Conservation (phyloP, 2,113 vertebrate species). For the Alosa alosa region DNA sequence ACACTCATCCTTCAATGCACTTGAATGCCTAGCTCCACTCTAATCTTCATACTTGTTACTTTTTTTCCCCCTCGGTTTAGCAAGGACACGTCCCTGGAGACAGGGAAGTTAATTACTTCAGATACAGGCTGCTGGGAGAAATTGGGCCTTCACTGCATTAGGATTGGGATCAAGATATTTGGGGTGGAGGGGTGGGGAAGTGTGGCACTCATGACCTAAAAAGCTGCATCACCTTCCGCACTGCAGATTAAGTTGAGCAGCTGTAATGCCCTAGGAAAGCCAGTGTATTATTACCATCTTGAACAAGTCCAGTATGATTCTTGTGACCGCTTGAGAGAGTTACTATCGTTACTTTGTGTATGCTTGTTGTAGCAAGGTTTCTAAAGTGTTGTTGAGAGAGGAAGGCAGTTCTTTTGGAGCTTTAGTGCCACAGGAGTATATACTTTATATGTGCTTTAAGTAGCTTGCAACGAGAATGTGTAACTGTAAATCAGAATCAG, state of each 20-base stretch:
- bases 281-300: neutral
- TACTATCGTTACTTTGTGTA: neutral
- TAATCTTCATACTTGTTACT: neutral
- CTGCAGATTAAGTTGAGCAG: neutral
- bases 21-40: neutral
- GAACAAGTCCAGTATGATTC: neutral
- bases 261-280: neutral
- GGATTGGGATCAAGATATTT: neutral
- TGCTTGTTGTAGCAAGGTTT: too few species aligned
- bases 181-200: neutral
- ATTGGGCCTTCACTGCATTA: neutral
- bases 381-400: too few species aligned
- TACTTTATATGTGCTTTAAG: neutral
- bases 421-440: neutral
- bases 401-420: too few species aligned
- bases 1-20: neutral
- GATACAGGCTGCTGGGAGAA: neutral
- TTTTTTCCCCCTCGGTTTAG: neutral
- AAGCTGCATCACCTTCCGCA: neutral
- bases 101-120: conserved; percentile 9
- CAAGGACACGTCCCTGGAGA: neutral
- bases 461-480: neutral
- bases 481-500: neutral
- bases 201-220: neutral
- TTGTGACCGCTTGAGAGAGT: neutral